Evolutionary conservation across 1,140 invertebrate species (phyloP), one percentile per base, ranked within the genome.

Genomic region (Arion vulgaris): DNA sequence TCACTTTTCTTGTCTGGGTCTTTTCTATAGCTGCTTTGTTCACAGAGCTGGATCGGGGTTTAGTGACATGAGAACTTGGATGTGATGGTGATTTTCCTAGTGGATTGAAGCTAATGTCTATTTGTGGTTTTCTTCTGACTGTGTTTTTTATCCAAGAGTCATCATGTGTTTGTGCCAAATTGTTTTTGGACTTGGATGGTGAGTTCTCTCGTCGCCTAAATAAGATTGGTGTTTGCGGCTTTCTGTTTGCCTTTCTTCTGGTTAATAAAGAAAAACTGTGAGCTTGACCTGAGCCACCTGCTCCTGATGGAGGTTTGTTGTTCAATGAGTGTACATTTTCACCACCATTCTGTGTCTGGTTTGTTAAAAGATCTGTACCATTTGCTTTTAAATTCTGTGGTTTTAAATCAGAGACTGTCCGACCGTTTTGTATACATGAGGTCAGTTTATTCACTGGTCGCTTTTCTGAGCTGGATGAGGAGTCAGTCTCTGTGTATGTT

Each of bases 71-170:
- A n/a, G 82, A 74, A 69, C 80, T 83, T 71, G 84, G 82, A 28
- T 81, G 32, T 66, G 84, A 82, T 26, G 78, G 84, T 26, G 82
- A 79, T 38, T 76, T 62, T 38, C 83, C 81, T 11, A 80, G 57
- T 19, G 84, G 81, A 34, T 80, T 83, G 36, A 75, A 77, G n/a
- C 73, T 51, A 32, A 66, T n/a, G 57, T 84, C 86, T 0, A 86
- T 83, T 73, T 85, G 86, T 26, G 87, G 87, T 32, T 83, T 81
- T 41, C 84, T 41, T 66, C 86, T 85, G 0, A 88, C 36, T 19
- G 79, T 32, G 53, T 79, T 85, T 28, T 85, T 26, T 1, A 41
- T n/a, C 49, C 49, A 57, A 23, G 78, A 45, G 72, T 71, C 36
- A 73, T 69, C 26, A 57, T 71, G 51, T 57, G 68, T 36, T 75